Evolutionary conservation across 2,797 vertebrate species (phyloP).

Genomic region (Epinephelus coioides): DNA sequence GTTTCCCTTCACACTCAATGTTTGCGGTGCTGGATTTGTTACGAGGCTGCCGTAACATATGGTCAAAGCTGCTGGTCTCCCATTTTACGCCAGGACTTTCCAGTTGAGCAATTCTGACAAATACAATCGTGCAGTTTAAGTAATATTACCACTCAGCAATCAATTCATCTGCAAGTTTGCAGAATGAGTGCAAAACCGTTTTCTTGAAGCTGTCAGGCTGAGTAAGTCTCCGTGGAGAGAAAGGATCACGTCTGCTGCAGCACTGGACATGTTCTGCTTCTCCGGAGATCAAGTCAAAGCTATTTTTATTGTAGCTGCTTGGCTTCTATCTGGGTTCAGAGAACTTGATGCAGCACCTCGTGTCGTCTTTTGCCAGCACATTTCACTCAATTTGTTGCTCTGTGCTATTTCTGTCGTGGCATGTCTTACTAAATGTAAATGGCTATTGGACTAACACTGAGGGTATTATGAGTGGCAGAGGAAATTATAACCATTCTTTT

Average conservation of each 20-base stretch:
- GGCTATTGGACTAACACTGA: conserved; percentile 12
- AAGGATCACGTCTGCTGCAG: conserved; percentile 16
- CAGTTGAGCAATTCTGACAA: conserved; percentile 19
- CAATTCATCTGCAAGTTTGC: conserved; percentile 1
- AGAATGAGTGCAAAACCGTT: not conserved
- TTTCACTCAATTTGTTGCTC: not conserved
- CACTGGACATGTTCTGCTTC: not conserved
- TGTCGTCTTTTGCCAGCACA: not conserved
- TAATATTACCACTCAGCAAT: conserved; percentile 3
- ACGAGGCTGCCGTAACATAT: conserved; percentile 47
- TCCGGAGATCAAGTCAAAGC: not conserved
- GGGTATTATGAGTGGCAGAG: conserved; percentile 29
- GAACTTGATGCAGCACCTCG: not conserved
- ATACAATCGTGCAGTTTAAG: conserved; percentile 3
- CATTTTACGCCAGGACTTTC: conserved; percentile 25
- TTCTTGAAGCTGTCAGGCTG: not conserved
- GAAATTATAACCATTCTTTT: conserved; percentile 36
- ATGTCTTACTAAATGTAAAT: conserved; percentile 18
- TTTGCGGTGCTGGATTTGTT: conserved; percentile 37
- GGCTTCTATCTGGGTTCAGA: not conserved
- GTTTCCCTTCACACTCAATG: conserved; percentile 59
- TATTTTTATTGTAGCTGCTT: conserved; percentile 14
- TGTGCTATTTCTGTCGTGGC: not conserved
- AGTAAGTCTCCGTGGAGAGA: not conserved
- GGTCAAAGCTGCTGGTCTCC: conserved; percentile 45